Conservation (phyloP, 2,888 invertebrate species). For the Chrysolina haemoptera region DNA sequence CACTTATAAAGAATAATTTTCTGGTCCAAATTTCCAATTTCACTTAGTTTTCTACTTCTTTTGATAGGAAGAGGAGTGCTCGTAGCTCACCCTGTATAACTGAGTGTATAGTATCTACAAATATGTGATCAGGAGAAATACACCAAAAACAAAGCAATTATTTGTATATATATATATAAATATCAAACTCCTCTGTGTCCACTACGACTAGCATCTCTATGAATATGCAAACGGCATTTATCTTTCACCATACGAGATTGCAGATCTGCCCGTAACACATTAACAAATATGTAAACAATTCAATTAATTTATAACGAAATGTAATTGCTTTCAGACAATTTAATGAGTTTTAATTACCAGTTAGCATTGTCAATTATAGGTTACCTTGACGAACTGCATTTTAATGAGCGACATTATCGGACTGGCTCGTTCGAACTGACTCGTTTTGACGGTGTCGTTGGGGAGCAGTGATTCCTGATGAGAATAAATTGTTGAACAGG, state of each 20-base stretch:
- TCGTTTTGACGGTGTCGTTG: not conserved
- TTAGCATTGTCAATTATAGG: conserved; percentile 38
- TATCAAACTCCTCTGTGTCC: not conserved
- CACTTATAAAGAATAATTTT: too few relatives aligned
- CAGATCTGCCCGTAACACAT: conserved; percentile 37
- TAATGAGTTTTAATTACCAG: conserved; percentile 44
- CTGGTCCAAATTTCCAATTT: too few relatives aligned
- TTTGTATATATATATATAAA: too few relatives aligned
- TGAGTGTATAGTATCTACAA: too few relatives aligned
- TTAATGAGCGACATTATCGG: conserved; percentile 27
- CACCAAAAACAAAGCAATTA: too few relatives aligned
- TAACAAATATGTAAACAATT: conserved; percentile 47
- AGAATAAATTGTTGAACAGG: too few relatives aligned
- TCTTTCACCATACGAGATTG: conserved; percentile 33
- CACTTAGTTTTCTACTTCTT: too few relatives aligned
- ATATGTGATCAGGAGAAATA: too few relatives aligned
- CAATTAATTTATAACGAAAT: conserved; percentile 47
- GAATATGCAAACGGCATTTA: conserved; percentile 35
- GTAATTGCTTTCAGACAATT: conserved; percentile 44
- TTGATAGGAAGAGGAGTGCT: too few relatives aligned
- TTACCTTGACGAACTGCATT: conserved; percentile 36
- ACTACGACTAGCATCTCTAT: not conserved
- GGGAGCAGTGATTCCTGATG: not conserved
- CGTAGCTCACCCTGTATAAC: too few relatives aligned
- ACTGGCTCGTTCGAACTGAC: not conserved